Conservation (phyloP, 2,888 invertebrate genomes). For the Metopia argyrocephala region DNA sequence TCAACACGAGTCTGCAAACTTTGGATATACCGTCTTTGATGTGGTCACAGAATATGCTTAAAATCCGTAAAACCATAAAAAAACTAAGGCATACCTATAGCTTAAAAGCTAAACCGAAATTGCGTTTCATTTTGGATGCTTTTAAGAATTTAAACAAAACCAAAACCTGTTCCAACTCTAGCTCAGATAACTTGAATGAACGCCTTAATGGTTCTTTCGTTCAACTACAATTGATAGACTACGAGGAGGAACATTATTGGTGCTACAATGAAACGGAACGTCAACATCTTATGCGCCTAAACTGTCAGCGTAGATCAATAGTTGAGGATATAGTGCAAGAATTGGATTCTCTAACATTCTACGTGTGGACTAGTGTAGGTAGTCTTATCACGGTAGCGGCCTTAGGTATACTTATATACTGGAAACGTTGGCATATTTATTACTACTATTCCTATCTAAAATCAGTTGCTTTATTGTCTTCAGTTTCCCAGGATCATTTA, state of each 20-base stretch:
- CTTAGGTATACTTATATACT: constrained; percentile 74
- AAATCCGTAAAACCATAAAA: not conserved
- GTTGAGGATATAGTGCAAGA: constrained; percentile 59
- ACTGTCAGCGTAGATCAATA: constrained; percentile 67
- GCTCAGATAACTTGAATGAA: constrained; percentile 49
- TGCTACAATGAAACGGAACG: constrained; percentile 76
- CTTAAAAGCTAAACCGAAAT: constrained; percentile 33
- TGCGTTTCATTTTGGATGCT: constrained; percentile 63
- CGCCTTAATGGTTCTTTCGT: constrained; percentile 64
- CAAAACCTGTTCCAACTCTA: not conserved
- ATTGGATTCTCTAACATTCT: constrained; percentile 66
- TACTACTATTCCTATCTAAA: constrained; percentile 82
- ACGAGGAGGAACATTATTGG: constrained; percentile 74
- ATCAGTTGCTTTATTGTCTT: constrained; percentile 81
- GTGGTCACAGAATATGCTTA: constrained; percentile 9
- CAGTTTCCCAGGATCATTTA: constrained; percentile 79
- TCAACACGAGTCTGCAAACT: not conserved
- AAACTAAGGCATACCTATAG: not conserved
- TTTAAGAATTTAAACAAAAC: not conserved
- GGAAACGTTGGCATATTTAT: constrained; percentile 81
- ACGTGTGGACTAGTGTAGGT: constrained; percentile 66
- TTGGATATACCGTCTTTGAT: constrained; percentile 25
- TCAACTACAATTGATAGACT: constrained; percentile 76
- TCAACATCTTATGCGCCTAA: constrained; percentile 68
- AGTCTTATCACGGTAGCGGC: constrained; percentile 65